A percentile compares a stretch with the other conserved stretches of the same genome.
Conservation (phyloP, 2,113 vertebrate genomes). For the Larimichthys crocea region DNA sequence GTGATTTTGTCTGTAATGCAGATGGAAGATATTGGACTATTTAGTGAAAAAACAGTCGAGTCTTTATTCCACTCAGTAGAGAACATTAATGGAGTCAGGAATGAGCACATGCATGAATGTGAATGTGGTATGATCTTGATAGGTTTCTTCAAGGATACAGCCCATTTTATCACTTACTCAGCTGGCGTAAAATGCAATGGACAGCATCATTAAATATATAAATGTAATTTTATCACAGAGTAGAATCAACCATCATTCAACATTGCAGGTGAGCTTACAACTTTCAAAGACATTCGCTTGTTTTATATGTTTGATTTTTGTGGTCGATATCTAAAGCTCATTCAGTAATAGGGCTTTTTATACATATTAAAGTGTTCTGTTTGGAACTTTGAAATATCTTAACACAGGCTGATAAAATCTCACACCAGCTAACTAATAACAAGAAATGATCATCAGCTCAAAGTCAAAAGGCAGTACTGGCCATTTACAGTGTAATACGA, state of each 20-base stretch:
- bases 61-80: slow-evolving; percentile 43
- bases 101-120: slow-evolving; percentile 42
- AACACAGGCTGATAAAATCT: not conserved
- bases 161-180: slow-evolving; percentile 12
- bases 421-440: not conserved
- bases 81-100: slow-evolving; percentile 30
- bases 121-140: slow-evolving; percentile 40
- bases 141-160: slow-evolving; percentile 23
- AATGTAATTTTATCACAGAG: not conserved
- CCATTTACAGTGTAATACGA: not conserved
- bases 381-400: not conserved
- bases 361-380: not conserved
- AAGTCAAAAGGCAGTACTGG: not conserved
- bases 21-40: not conserved
- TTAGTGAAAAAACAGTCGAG: slow-evolving; percentile 1
- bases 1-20: slow-evolving; percentile 18
- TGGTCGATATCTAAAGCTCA: not conserved
- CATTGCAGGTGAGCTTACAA: not conserved
- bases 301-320: not conserved
- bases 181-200: not conserved
- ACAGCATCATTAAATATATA: not conserved
- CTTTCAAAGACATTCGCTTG: not conserved
- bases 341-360: not conserved
- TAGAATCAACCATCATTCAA: slow-evolving; percentile 2
- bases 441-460: not conserved